These are phyloP conservation scores for Pyrgus malvae DNA, from an alignment of 2,888 invertebrate genomes.

Conservation along the genomic window DNA sequence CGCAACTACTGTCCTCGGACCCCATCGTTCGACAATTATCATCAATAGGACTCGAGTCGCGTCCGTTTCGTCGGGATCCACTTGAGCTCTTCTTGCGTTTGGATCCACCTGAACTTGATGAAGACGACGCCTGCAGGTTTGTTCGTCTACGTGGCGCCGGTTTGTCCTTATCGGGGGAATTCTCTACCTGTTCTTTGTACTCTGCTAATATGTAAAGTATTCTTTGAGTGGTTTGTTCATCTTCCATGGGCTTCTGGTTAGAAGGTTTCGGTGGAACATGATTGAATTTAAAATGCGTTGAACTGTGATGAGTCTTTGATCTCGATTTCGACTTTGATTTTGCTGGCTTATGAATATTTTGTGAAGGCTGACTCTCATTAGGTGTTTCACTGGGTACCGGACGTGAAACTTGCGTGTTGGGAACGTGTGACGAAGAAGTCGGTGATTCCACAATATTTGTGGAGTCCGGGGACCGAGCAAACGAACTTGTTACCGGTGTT, in stretches of 20 bases:
- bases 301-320: slow-evolving; percentile 79
- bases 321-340: slow-evolving; percentile 77
- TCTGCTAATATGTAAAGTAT: slow-evolving; percentile 90
- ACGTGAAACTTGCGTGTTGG: slow-evolving; percentile 47
- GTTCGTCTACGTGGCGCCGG: slow-evolving; percentile 89
- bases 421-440: slow-evolving; percentile 55
- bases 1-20: slow-evolving; percentile 89
- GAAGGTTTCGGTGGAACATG: slow-evolving; percentile 82
- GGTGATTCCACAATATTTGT: slow-evolving; percentile 62
- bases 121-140: slow-evolving; percentile 81
- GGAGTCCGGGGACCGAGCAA: slow-evolving; percentile 68
- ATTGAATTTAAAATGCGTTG: slow-evolving; percentile 84
- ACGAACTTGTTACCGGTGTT: slow-evolving; percentile 58
- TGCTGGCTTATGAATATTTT: slow-evolving; percentile 48
- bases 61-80: slow-evolving; percentile 80
- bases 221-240: slow-evolving; percentile 90
- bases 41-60: slow-evolving; percentile 84
- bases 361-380: slow-evolving; percentile 42
- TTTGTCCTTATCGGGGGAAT: slow-evolving; percentile 91
- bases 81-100: slow-evolving; percentile 88
- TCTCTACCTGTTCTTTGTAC: slow-evolving; percentile 90
- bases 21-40: slow-evolving; percentile 87
- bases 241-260: slow-evolving; percentile 88
- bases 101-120: slow-evolving; percentile 80
- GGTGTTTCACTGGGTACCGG: slow-evolving; percentile 56